These are phyloP conservation scores for Triplophysa yarkandensis DNA, from an alignment of 2,797 vertebrate species.

Conservation along the genomic window DNA sequence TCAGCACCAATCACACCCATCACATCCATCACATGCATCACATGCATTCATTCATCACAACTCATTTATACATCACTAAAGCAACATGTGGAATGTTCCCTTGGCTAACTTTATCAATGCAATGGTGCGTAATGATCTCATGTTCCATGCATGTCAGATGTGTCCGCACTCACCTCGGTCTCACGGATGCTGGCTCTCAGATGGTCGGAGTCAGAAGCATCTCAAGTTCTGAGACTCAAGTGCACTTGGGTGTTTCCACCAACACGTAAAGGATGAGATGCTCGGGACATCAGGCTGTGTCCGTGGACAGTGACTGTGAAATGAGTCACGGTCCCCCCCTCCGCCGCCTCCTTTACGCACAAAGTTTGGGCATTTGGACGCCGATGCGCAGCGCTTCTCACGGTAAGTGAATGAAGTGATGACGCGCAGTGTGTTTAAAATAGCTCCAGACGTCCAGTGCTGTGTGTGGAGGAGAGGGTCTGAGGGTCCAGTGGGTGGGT, in stretches of 20 bases:
- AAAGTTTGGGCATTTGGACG: constrained; percentile 30
- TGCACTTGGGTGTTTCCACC: constrained; percentile 21
- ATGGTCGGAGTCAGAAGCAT: constrained; percentile 1
- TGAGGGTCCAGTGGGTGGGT: background rate
- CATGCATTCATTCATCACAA: background rate
- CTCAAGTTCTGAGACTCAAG: constrained; percentile 29
- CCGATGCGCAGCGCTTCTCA: constrained; percentile 12
- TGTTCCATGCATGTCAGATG: background rate
- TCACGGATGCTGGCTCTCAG: background rate
- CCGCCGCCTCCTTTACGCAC: constrained; percentile 49
- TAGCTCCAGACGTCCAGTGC: constrained; percentile 2
- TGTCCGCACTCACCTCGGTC: constrained; percentile 12
- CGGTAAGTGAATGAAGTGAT: constrained; percentile 29
- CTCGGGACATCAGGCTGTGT: constrained; percentile 25
- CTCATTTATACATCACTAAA: background rate
- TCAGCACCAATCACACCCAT: constrained; percentile 16
- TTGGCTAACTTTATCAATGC: background rate
- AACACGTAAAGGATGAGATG: background rate
- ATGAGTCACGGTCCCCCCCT: constrained; percentile 47
- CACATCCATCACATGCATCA: background rate
- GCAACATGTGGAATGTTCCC: constrained; percentile 10
- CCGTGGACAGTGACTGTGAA: constrained; percentile 28
- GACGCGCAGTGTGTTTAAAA: constrained; percentile 30
- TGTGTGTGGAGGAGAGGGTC: background rate
- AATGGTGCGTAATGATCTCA: background rate